Evolutionary conservation across 2,113 vertebrate species (phyloP), one percentile per base, ranked within the genome.

Genomic region (Polypterus bichir): DNA sequence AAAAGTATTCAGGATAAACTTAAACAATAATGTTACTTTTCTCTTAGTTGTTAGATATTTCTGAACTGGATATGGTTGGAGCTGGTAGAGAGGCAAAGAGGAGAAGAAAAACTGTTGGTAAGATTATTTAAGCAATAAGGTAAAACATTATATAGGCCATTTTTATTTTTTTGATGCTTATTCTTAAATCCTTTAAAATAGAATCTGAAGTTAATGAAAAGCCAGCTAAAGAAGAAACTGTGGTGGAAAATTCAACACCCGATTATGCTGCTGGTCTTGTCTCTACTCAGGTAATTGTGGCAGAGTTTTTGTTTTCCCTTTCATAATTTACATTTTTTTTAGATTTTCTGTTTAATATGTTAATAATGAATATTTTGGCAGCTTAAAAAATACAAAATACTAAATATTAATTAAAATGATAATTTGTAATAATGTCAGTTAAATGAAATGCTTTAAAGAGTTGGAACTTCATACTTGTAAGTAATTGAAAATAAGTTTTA

Each of bases 181-280:
- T 27, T 27, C 27, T 27, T 27, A 27, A 27, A 27, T 27, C 27
- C 27, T 27, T 55, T 7, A 5, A 45, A 11, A 8, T 64, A 98
- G 95, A 98, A 70, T 76, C 90, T 0, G 94, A 98, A 59, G 81
- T 87, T n/a, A 89, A 86, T 62, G 94, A 97, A 66, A 98, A 97
- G 68, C 84, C 86, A 4, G 77, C 91, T 77, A 97, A 97, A 87
- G 95, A 97, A 64, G 94, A 98, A 77, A 83, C 86, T 0, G 88
- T 97, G 61, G 85, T 95, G 69, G 94, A 99, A 76, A 97, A 95
- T 46, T 89, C 92, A 62, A 99, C 96, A 2, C 95, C 96, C 0
- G 96, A 99, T 79, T 99, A 99, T 6, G 95, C 95, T 2, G 96
- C 94, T 1, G 95, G 95, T 59, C 88, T 99, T 11, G 93, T 93